These are phyloP conservation scores for Aleiodes sp. DNA, from an alignment of 1,140 invertebrate genomes.

Conservation along the genomic window DNA sequence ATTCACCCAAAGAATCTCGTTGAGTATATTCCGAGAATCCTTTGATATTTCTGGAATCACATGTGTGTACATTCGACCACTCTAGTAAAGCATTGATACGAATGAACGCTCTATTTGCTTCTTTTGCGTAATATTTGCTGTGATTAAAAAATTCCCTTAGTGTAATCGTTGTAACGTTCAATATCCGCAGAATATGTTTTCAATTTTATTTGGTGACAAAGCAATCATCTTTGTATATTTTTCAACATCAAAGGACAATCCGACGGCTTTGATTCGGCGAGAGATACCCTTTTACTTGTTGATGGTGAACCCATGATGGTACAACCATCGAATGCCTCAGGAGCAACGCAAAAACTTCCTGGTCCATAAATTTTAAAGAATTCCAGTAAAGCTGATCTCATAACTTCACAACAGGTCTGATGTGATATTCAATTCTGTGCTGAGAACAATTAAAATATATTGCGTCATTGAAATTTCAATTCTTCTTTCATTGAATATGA, in stretches of 20 bases:
- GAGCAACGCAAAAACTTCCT: conserved; percentile 58
- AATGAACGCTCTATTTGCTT: no score
- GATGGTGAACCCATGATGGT: conserved; percentile 70
- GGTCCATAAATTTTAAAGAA: conserved; percentile 68
- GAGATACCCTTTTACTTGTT: conserved; percentile 70
- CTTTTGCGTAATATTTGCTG: no score
- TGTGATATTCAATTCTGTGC: conserved; percentile 36
- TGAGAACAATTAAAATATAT: not conserved
- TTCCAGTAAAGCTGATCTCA: conserved; percentile 63
- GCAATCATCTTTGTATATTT: no score
- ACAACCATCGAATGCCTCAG: conserved; percentile 43
- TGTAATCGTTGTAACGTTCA: no score
- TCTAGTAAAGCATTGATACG: no score
- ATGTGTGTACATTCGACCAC: no score
- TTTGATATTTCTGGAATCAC: no score
- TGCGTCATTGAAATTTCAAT: no score
- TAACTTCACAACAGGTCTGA: conserved; percentile 63
- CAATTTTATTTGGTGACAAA: not conserved
- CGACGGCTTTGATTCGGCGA: conserved; percentile 64
- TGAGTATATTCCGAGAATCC: no score
- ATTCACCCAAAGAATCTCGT: no score
- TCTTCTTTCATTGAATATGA: no score
- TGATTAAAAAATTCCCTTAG: no score
- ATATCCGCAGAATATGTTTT: not conserved
- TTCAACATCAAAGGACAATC: conserved; percentile 33